Percentiles rank a stretch among this genome's conserved stretches.
phyloP scores from a whole-genome alignment of 1,140 invertebrate genomes.

The Ridgeia piscesae region DNA sequence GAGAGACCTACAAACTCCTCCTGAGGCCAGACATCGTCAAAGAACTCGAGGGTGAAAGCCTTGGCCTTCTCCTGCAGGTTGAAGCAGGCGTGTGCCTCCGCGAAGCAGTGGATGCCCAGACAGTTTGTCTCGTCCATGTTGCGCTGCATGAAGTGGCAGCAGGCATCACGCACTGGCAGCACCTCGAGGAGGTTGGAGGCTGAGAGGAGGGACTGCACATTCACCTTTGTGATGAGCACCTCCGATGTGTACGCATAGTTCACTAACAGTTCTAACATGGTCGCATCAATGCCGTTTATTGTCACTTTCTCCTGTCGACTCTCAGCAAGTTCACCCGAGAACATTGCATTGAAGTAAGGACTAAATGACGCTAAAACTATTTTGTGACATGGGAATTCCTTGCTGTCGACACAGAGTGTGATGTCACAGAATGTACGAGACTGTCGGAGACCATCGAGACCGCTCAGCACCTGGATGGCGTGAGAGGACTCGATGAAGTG shows the following conservation, averaged over 20 bases:
- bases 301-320: conserved; percentile 57
- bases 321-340: conserved; percentile 57
- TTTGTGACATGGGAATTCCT: conserved; percentile 59
- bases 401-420: conserved; percentile 54
- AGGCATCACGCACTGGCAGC: conserved; percentile 61
- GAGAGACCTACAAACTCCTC: conserved; percentile 62
- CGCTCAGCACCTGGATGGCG: conserved; percentile 52
- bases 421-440: conserved; percentile 59
- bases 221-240: conserved; percentile 60
- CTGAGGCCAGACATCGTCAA: conserved; percentile 46
- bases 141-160: conserved; percentile 61
- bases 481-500: conserved; percentile 41
- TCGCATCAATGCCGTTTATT: conserved; percentile 61
- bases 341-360: conserved; percentile 62
- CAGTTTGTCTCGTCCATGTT: conserved; percentile 65
- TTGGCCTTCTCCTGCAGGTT: conserved; percentile 60
- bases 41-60: conserved; percentile 50
- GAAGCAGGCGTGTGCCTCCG: conserved; percentile 62
- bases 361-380: conserved; percentile 60
- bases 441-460: conserved; percentile 59
- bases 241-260: conserved; percentile 64
- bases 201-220: conserved; percentile 63
- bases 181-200: conserved; percentile 64
- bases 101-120: conserved; percentile 65
- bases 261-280: conserved; percentile 58